Evolutionary conservation across 2,797 vertebrate genomes (phyloP).

Genomic region (Gobionotothen gibberifrons): DNA sequence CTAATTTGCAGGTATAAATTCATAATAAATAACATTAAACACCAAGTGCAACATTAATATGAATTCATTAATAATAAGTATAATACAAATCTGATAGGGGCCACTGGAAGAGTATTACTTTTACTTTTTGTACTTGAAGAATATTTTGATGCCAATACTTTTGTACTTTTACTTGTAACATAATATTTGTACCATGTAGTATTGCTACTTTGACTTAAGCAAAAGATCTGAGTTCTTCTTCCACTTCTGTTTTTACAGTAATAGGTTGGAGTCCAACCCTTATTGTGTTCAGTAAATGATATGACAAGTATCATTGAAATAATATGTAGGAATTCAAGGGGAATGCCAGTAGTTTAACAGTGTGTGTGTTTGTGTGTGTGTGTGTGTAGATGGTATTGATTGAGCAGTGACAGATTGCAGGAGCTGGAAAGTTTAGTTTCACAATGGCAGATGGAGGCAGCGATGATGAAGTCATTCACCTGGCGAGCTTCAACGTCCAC

Average conservation of each 20-base stretch:
- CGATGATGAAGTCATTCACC: conserved; percentile 90
- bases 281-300: background rate
- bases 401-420: conserved; percentile 63
- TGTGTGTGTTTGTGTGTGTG: conserved; percentile 3
- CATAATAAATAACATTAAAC: too few relatives aligned
- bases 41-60: too few relatives aligned
- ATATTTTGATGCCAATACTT: too few relatives aligned
- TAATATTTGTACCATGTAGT: too few relatives aligned
- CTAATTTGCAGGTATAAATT: too few relatives aligned
- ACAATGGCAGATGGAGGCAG: conserved; percentile 91
- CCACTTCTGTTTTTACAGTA: background rate
- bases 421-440: conserved; percentile 65
- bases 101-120: too few relatives aligned
- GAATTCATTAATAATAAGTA: too few relatives aligned
- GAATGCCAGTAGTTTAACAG: conserved; percentile 32
- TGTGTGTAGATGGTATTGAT: conserved; percentile 60
- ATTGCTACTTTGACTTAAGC: too few relatives aligned
- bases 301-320: conserved; percentile 23
- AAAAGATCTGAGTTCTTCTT: too few relatives aligned
- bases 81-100: too few relatives aligned
- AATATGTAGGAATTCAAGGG: conserved; percentile 25
- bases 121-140: too few relatives aligned
- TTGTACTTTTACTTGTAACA: too few relatives aligned
- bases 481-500: conserved; percentile 90
- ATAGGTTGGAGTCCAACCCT: conserved; percentile 5